Evolutionary conservation across 2,113 vertebrate species (phyloP).

Genomic region (Ivindomyrus marchei): DNA sequence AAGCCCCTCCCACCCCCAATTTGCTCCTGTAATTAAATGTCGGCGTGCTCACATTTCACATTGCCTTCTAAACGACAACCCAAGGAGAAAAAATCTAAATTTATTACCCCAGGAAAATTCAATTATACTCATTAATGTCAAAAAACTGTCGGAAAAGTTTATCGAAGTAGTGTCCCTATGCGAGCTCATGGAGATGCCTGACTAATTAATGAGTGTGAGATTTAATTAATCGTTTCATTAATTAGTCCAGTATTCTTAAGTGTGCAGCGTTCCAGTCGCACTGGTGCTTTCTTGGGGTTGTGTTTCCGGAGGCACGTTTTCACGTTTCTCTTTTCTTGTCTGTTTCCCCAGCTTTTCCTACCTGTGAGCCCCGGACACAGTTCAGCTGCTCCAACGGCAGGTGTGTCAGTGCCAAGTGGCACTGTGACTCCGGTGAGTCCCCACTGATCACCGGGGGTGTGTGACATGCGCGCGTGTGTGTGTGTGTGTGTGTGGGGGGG

Average conservation of each 20-base stretch:
- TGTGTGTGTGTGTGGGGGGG: not conserved
- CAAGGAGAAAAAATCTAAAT: not conserved
- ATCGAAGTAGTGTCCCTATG: not conserved
- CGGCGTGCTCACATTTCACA: not conserved
- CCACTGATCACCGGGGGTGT: not conserved
- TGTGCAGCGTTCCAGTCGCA: no score
- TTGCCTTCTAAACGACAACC: not conserved
- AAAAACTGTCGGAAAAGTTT: not conserved
- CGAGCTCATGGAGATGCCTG: not conserved
- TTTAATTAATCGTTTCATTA: not conserved
- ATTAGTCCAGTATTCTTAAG: not conserved
- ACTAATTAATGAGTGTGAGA: not conserved
- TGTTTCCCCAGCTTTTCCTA: constrained; percentile 66
- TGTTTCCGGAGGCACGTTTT: not conserved
- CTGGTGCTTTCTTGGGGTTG: not conserved
- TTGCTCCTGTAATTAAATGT: not conserved
- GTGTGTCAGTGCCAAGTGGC: constrained; percentile 80
- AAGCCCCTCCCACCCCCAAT: not conserved
- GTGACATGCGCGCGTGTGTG: not conserved
- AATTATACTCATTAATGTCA: not conserved
- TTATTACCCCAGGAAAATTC: not conserved
- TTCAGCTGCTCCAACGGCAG: constrained; percentile 75
- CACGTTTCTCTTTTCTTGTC: not conserved
- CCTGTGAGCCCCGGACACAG: constrained; percentile 71
- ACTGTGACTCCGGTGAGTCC: constrained; percentile 76